phyloP scores from a whole-genome alignment of 2,113 vertebrate species.

The Tetrao urogallus region DNA sequence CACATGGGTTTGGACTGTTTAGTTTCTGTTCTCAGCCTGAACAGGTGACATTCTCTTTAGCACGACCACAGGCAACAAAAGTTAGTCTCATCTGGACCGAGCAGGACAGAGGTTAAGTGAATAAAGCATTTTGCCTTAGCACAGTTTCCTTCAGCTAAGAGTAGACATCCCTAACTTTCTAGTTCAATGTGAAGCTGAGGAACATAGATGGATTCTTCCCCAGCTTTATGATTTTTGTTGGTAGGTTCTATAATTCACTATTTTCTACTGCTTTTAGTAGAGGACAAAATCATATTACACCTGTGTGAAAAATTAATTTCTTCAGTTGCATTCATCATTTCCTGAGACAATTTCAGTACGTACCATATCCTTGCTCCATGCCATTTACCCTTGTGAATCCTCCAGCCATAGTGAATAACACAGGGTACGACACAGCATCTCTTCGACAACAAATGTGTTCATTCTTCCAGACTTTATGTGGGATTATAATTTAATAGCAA shows the following conservation, averaged over 20 bases:
- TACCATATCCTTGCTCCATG: neutral
- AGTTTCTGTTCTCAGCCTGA: conserved; percentile 40
- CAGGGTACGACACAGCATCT: neutral
- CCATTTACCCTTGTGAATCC: neutral
- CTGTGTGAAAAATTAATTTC: neutral
- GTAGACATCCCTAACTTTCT: neutral
- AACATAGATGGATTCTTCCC: rapidly evolving
- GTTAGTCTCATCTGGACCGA: neutral
- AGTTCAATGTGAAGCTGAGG: neutral
- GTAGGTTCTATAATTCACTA: neutral
- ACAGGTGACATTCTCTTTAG: conserved; percentile 32
- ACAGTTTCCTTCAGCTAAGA: neutral
- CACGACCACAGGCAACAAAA: neutral
- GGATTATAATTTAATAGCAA: neutral
- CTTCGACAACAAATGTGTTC: neutral
- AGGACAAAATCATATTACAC: neutral
- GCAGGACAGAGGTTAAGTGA: neutral
- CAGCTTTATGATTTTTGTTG: neutral
- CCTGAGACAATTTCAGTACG: rapidly evolving
- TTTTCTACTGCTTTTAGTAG: neutral
- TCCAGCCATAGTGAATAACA: neutral
- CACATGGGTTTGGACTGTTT: neutral
- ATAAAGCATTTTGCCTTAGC: neutral
- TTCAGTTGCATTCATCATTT: neutral
- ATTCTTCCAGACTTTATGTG: neutral